Percentiles rank a stretch among this genome's conserved stretches.
Conservation (phyloP, 2,113 vertebrate species). For the Gadus macrocephalus region DNA sequence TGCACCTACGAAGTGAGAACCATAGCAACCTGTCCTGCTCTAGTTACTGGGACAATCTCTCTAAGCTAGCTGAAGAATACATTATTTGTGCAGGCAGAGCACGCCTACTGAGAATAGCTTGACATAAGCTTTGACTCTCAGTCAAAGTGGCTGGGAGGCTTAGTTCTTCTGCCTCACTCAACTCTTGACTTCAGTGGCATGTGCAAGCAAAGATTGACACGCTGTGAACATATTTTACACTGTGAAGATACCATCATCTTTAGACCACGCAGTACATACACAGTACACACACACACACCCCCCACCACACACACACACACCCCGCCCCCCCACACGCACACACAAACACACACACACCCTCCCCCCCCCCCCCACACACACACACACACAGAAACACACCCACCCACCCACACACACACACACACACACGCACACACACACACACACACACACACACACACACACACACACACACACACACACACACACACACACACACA, state of each 20-base stretch:
- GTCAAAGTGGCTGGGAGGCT: too few relatives aligned
- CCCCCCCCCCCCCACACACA: too few relatives aligned
- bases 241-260: not conserved
- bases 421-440: not conserved
- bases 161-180: too few relatives aligned
- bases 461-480: not conserved
- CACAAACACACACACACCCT: too few relatives aligned
- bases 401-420: not conserved
- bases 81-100: not conserved
- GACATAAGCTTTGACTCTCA: too few relatives aligned
- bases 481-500: not conserved
- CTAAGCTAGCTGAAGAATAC: slow-evolving; percentile 15
- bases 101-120: too few relatives aligned
- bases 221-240: slow-evolving; percentile 6
- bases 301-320: not conserved
- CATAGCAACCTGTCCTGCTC: not conserved
- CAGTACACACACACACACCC: not conserved
- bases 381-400: too few relatives aligned
- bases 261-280: not conserved
- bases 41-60: not conserved
- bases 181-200: not conserved
- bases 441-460: not conserved
- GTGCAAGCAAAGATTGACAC: slow-evolving; percentile 8
- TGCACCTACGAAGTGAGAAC: not conserved
- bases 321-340: not conserved